phyloP scores from a whole-genome alignment of 2,113 vertebrate species.

The Hypomesus transpacificus region DNA sequence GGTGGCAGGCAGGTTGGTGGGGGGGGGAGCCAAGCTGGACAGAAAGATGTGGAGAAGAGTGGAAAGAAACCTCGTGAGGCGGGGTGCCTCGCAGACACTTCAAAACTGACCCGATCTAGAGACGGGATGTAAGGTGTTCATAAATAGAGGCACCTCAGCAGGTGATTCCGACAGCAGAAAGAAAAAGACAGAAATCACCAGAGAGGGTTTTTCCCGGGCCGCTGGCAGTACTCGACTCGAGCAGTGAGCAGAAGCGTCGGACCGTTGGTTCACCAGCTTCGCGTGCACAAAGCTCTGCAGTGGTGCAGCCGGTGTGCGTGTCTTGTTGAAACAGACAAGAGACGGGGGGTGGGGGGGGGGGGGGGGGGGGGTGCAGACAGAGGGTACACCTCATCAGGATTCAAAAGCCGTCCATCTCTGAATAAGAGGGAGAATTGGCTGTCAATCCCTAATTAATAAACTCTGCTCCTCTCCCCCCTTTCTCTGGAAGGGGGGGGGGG shows the following conservation, averaged over 20 bases:
- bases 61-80: not conserved
- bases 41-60: not conserved
- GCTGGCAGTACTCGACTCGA: too few species aligned
- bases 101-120: not conserved
- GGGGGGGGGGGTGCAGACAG: not conserved
- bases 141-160: too few species aligned
- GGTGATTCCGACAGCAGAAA: too few species aligned
- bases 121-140: not conserved
- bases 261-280: too few species aligned
- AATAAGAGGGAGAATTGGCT: constrained; percentile 77
- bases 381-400: constrained; percentile 62
- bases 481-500: constrained; percentile 30
- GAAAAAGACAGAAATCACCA: too few species aligned
- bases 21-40: constrained; percentile 13
- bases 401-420: constrained; percentile 55
- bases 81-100: not conserved
- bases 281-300: too few species aligned
- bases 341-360: constrained; percentile 5
- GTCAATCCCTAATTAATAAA: constrained; percentile 88
- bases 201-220: too few species aligned
- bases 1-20: constrained; percentile 20
- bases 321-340: not conserved
- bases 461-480: constrained; percentile 65
- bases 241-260: too few species aligned
- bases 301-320: not conserved